Conservation (phyloP, 2,113 vertebrate species). For the Conger conger region DNA sequence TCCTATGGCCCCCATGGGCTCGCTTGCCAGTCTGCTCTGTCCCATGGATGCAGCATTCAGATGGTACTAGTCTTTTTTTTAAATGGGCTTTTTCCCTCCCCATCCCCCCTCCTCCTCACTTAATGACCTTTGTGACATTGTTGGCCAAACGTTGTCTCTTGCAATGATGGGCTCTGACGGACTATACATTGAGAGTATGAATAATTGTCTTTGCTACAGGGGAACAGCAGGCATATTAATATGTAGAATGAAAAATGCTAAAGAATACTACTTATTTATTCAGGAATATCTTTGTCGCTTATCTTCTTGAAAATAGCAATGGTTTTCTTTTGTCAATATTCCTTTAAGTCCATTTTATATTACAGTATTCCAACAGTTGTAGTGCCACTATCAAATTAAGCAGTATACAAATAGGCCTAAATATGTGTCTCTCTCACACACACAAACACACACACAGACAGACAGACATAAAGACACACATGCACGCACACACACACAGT, state of each 20-base stretch:
- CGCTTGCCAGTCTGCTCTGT: conserved; percentile 74
- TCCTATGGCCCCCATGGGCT: conserved; percentile 77
- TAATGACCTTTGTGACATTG: conserved; percentile 86
- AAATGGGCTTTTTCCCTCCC: conserved; percentile 69
- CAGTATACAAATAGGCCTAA: neutral
- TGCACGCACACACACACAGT: neutral
- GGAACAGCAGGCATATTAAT: neutral
- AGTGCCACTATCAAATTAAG: neutral
- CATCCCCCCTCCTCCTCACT: conserved; percentile 29
- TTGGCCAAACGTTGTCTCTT: conserved; percentile 76
- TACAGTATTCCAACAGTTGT: neutral
- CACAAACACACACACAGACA: neutral
- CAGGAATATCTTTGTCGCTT: neutral
- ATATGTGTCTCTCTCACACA: neutral
- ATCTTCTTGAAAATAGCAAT: neutral
- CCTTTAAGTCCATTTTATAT: neutral
- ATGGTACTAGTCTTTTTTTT: conserved; percentile 68
- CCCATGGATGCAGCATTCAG: conserved; percentile 66
- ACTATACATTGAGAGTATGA: conserved; percentile 9
- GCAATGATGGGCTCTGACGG: conserved; percentile 66
- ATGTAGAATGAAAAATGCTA: neutral
- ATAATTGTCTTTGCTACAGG: neutral
- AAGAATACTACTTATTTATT: neutral
- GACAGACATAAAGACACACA: neutral
- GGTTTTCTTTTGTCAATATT: neutral